Evolutionary conservation across 2,113 vertebrate species (phyloP), one percentile per base, ranked within the genome.

Genomic region (Sphyrna mokarran): DNA sequence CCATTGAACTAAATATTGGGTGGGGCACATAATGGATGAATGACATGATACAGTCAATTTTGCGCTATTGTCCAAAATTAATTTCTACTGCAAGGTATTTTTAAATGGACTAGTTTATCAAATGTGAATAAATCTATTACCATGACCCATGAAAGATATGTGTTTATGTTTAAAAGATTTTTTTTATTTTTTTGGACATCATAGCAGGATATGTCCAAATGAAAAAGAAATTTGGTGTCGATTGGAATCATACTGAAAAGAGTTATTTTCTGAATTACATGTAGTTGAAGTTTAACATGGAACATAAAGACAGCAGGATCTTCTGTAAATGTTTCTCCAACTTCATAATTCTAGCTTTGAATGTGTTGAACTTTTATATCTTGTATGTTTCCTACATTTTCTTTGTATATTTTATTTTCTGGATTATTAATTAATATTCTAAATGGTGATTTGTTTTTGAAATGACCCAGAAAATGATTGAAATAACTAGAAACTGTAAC

Each of bases 401-500:
- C 90, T 68, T 68, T 68, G 33, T 68, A 93, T 66, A 68, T 93
- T 93, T 16, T 63, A 93, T 18, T 93, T 93, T 22, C 86, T 68
- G 90, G 90, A 68, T 93, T 93, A 89, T 68, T 93, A 29, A n/a
- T 63, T 93, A 68, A 93, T 93, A 93, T 93, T 11, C n/a, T 66
- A 40, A 93, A 23, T 68, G 37, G 43, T 61, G 8, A 87, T 87
- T 87, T 54, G 48, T 87, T 87, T 83, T 87, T 87, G 85, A 26
- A 87, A 87, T 87, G 54, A 54, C 23, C 23, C 48, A 48, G 85
- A 3, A 87, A 87, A 87, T 14, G 40, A 87, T 10, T 87, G 85
- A 54, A 87, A 93, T 93, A 63, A 91, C 58, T 33, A 86, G 43
- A 48, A 86, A 20, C 14, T 83, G 78, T 83, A 87, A 54, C 43